phyloP scores from a whole-genome alignment of 2,888 invertebrate species.

The Drosophila demipolita region DNA sequence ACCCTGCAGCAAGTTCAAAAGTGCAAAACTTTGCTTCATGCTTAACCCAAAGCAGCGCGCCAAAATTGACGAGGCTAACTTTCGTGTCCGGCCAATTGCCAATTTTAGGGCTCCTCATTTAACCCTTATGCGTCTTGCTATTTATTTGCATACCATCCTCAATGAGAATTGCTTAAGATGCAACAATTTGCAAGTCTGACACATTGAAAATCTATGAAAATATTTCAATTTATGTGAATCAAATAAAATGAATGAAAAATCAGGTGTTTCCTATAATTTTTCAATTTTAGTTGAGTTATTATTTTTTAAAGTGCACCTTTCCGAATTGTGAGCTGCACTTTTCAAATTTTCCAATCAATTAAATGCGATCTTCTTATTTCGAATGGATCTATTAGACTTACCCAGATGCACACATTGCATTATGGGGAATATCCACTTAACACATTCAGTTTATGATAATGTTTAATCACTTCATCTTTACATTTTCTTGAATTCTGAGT shows the following conservation, averaged over 20 bases:
- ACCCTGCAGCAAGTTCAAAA: slow-evolving; percentile 77
- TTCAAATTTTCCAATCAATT: background rate
- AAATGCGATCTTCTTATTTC: background rate
- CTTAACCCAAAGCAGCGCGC: slow-evolving; percentile 49
- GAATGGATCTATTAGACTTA: background rate
- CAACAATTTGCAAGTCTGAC: slow-evolving; percentile 19
- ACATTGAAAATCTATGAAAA: too few species aligned
- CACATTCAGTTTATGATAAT: background rate
- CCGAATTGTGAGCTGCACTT: background rate
- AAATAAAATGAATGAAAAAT: too few species aligned
- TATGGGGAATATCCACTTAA: background rate
- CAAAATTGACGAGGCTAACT: slow-evolving; percentile 29
- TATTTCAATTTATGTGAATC: too few species aligned
- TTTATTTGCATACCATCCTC: background rate
- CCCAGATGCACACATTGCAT: background rate
- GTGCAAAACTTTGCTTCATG: slow-evolving; percentile 69
- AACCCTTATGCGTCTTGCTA: slow-evolving; percentile 26
- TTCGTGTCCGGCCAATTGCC: slow-evolving; percentile 31
- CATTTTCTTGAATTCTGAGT: background rate
- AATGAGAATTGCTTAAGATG: slow-evolving; percentile 1
- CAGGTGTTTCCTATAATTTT: too few species aligned
- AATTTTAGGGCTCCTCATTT: slow-evolving; percentile 17
- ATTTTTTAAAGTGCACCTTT: background rate
- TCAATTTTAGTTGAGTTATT: too few species aligned
- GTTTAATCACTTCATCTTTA: too few species aligned